A percentile compares a stretch with the other conserved stretches of the same genome.
Conservation (phyloP, 1,140 invertebrate species). For the Streblospio benedicti region DNA sequence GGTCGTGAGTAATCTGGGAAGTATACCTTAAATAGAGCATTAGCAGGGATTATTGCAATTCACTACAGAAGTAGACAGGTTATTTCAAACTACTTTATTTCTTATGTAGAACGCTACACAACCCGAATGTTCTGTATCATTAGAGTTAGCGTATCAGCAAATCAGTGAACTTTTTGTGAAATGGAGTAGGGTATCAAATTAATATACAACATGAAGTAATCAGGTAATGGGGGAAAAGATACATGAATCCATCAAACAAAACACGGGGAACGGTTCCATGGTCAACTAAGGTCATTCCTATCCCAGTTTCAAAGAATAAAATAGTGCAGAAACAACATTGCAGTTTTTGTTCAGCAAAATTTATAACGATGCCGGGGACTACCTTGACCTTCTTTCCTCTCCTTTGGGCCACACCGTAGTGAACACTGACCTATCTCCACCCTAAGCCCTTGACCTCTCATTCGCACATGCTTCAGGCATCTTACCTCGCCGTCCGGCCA, state of each 20-base stretch:
- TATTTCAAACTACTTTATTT: neutral
- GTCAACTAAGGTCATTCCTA: too few species aligned
- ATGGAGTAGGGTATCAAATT: too few species aligned
- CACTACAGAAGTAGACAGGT: neutral
- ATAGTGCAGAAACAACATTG: too few species aligned
- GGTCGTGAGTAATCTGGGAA: conserved; percentile 44
- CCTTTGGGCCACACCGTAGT: neutral
- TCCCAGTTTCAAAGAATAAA: too few species aligned
- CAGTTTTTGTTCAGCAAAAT: neutral
- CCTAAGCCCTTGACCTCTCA: too few species aligned
- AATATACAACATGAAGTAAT: too few species aligned
- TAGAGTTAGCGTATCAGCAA: neutral
- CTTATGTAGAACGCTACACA: neutral
- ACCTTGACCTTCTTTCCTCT: neutral
- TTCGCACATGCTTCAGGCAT: too few species aligned
- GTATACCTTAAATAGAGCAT: conserved; percentile 18
- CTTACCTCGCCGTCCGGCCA: too few species aligned
- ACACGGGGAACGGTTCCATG: neutral
- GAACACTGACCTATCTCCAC: neutral
- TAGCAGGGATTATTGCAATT: neutral
- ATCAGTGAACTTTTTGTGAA: neutral
- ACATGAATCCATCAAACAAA: too few species aligned
- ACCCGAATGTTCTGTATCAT: neutral
- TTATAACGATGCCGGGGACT: neutral
- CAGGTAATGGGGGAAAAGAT: too few species aligned